Base-by-base conservation (phyloP, 2,797 vertebrate genomes). In the Cyclopterus lumpus region DNA sequence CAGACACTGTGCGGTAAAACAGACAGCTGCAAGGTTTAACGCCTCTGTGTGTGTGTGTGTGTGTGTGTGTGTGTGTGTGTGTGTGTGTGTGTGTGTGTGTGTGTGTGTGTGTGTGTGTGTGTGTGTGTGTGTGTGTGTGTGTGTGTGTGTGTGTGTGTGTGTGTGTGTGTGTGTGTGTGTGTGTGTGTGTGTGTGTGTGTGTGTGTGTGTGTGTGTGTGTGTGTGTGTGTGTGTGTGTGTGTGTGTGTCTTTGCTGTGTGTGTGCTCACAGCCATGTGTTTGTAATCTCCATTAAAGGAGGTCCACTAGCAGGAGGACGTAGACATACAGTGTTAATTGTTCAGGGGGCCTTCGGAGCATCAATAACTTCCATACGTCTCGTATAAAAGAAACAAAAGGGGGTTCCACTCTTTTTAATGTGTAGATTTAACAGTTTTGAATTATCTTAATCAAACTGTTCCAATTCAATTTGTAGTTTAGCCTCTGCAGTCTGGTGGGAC, bases 21-120 rank as follows among this genome's bases (percentile, higher is more conserved):
- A 73, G 89, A 93, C 93, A 95, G 94, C 94, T 95, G 94, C 91
- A 81, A 67, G 60, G 66, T 84, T 84, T 83, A 77, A 81, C 53
- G 38, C 62, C 73, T 67, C n/a, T 3, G 32, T 67, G 64, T 73
- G 66, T 73, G 54, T 69, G 28, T 81, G 71, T 73, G 42, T 75
- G 79, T 75, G 75, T 79, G 42, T 75, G 48, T 70, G 46, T 53
- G 46, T 64, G 54, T 62, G 49, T 68, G 36, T 59, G 30, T 73
- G 54, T 15, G 71, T 71, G 54, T 58, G 68, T 36, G 42, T 49
- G 55, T 62, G 51, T 48, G n/a, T n/a, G n/a, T n/a, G n/a, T n/a
- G n/a, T n/a, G n/a, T n/a, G n/a, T n/a, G n/a, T n/a, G n/a, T n/a
- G n/a, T n/a, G n/a, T n/a, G n/a, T 68, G 36, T 80, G 70, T 73